Evolutionary conservation across 2,888 invertebrate genomes (phyloP).

Genomic region (Eupithecia vulgata): DNA sequence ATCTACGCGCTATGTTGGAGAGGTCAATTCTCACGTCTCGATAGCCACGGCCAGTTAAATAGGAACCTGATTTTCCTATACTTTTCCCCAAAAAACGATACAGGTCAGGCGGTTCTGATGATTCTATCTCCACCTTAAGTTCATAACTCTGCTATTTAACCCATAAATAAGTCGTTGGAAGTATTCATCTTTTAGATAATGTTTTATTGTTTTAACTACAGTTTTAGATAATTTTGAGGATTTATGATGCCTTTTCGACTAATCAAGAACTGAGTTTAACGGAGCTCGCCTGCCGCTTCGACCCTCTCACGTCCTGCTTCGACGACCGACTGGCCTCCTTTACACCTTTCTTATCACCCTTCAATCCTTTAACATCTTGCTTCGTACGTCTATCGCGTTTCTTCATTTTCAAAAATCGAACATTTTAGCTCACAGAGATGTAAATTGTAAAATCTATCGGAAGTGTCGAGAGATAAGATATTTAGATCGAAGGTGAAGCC

Average conservation of each 20-base stretch:
- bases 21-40: background rate
- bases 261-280: slow-evolving; percentile 10
- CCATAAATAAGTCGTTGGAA: background rate
- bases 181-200: background rate
- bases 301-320: slow-evolving; percentile 49
- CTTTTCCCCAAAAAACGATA: background rate
- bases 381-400: slow-evolving; percentile 66
- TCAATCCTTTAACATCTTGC: slow-evolving; percentile 54
- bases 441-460: slow-evolving; percentile 51
- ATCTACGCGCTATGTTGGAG: background rate
- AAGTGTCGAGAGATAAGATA: slow-evolving; percentile 73
- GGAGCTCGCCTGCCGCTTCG: slow-evolving; percentile 44
- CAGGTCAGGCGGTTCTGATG: background rate
- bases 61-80: background rate
- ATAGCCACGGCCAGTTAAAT: too few species aligned
- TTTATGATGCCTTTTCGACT: background rate
- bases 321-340: slow-evolving; percentile 51
- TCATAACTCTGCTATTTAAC: background rate
- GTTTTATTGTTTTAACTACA: slow-evolving; percentile 3
- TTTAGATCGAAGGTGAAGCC: slow-evolving; percentile 71
- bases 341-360: slow-evolving; percentile 51
- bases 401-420: slow-evolving; percentile 67
- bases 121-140: background rate
- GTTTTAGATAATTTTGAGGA: slow-evolving; percentile 3
- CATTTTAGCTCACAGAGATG: slow-evolving; percentile 47